Conservation (phyloP, 2,888 invertebrate genomes). For the Ligdia adustata region DNA sequence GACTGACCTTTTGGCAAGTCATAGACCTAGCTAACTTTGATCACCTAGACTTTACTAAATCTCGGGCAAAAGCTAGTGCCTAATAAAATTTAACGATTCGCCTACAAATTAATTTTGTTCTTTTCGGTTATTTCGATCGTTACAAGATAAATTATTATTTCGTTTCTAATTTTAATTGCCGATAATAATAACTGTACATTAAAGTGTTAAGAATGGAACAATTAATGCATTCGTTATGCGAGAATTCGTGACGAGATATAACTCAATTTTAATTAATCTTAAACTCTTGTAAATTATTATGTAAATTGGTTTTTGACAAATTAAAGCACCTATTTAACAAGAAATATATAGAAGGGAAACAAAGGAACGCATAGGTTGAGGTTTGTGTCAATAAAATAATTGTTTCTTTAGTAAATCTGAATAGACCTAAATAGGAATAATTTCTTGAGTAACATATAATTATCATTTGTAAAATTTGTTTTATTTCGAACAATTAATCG, state of each 20-base stretch:
- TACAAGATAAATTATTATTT: conserved; percentile 23
- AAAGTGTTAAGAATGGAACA: conserved; percentile 26
- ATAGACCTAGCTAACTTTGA: too few species aligned
- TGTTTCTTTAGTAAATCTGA: too few species aligned
- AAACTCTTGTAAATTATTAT: background rate
- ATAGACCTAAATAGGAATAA: too few species aligned
- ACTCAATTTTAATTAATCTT: background rate
- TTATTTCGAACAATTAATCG: too few species aligned
- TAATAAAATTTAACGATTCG: conserved; percentile 54
- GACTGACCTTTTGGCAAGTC: too few species aligned
- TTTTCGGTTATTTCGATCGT: conserved; percentile 27
- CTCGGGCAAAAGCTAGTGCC: background rate
- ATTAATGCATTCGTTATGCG: conserved; percentile 25
- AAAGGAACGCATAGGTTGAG: too few species aligned
- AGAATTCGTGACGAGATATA: conserved; percentile 23
- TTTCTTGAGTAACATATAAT: too few species aligned
- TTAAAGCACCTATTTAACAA: too few species aligned
- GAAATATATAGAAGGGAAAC: too few species aligned
- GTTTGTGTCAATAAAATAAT: too few species aligned
- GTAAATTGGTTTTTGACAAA: background rate
- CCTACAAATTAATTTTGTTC: conserved; percentile 24
- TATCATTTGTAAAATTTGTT: too few species aligned
- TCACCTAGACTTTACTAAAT: too few species aligned
- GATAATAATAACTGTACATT: conserved; percentile 28
- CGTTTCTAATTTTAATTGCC: conserved; percentile 33